These are phyloP conservation scores for Calliopsis andreniformis DNA, from an alignment of 1,140 invertebrate genomes.

Conservation along the genomic window DNA sequence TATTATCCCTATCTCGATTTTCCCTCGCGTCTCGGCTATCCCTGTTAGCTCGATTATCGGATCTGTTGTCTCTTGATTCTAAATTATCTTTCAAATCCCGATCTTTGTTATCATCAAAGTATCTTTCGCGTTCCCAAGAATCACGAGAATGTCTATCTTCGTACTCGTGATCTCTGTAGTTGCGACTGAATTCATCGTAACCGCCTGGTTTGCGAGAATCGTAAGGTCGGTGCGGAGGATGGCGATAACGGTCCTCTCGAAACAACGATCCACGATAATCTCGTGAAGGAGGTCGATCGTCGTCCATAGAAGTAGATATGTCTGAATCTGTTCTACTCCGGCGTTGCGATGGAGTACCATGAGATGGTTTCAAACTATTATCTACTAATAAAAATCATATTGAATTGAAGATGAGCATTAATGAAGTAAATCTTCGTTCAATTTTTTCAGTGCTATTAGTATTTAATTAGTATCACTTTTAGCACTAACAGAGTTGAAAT, in stretches of 20 bases:
- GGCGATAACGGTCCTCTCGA: slow-evolving; percentile 73
- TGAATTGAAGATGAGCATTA: too few relatives aligned
- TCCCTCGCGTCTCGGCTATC: slow-evolving; percentile 65
- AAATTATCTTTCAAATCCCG: slow-evolving; percentile 57
- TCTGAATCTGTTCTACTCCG: slow-evolving; percentile 76
- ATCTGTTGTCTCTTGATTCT: slow-evolving; percentile 57
- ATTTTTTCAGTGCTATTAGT: background rate
- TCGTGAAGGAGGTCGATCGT: slow-evolving; percentile 74
- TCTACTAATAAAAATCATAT: slow-evolving; percentile 58
- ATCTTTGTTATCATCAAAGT: slow-evolving; percentile 75
- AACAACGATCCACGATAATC: slow-evolving; percentile 67
- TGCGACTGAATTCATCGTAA: slow-evolving; percentile 76
- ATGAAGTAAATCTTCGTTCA: background rate
- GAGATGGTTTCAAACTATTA: slow-evolving; percentile 69
- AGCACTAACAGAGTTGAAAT: too few relatives aligned
- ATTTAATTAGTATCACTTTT: too few relatives aligned
- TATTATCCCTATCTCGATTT: slow-evolving; percentile 67
- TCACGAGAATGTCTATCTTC: slow-evolving; percentile 76
- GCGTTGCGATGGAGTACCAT: slow-evolving; percentile 68
- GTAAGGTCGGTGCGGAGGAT: slow-evolving; percentile 69
- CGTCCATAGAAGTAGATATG: slow-evolving; percentile 71
- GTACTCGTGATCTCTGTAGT: slow-evolving; percentile 77
- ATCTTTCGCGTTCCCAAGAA: slow-evolving; percentile 75
- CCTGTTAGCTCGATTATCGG: slow-evolving; percentile 65
- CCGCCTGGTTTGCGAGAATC: slow-evolving; percentile 73